phyloP scores from a whole-genome alignment of 2,888 invertebrate species.

The Oligia fasciuncula region DNA sequence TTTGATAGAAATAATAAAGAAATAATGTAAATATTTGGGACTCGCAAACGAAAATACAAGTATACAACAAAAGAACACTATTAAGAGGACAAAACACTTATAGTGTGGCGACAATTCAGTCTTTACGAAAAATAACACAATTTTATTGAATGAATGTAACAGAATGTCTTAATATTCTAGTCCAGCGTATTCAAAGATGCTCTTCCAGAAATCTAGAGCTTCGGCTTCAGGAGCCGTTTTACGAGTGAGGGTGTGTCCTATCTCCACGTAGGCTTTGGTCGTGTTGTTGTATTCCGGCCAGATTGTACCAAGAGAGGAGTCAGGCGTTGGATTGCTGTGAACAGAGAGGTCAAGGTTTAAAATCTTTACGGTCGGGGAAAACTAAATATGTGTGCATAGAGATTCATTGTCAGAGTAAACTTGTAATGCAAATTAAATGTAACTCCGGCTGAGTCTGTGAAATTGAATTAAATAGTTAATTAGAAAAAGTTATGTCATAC shows the following conservation, averaged over 20 bases:
- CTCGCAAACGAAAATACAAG: background rate
- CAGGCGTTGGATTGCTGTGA: conserved; percentile 81
- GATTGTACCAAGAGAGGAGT: conserved; percentile 68
- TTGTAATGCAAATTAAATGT: no score
- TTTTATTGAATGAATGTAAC: no score
- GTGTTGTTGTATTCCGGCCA: conserved; percentile 77
- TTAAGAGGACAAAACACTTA: no score
- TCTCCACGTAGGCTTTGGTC: conserved; percentile 72
- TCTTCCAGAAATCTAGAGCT: conserved; percentile 75
- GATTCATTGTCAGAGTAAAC: background rate
- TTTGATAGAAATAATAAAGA: background rate
- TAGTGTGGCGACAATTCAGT: background rate
- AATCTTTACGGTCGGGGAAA: background rate
- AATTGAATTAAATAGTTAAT: background rate
- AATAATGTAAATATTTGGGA: background rate
- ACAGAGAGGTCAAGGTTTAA: background rate
- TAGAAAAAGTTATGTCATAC: background rate
- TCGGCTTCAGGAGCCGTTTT: conserved; percentile 66
- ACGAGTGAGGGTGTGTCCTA: conserved; percentile 71
- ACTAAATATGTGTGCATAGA: background rate
- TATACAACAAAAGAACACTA: background rate
- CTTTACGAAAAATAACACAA: background rate
- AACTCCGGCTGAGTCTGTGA: background rate
- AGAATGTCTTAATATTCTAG: conserved; percentile 51
- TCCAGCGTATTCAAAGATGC: conserved; percentile 56